These are phyloP conservation scores for Chloroclystis v-ata DNA, from an alignment of 2,888 invertebrate species.

Conservation along the genomic window DNA sequence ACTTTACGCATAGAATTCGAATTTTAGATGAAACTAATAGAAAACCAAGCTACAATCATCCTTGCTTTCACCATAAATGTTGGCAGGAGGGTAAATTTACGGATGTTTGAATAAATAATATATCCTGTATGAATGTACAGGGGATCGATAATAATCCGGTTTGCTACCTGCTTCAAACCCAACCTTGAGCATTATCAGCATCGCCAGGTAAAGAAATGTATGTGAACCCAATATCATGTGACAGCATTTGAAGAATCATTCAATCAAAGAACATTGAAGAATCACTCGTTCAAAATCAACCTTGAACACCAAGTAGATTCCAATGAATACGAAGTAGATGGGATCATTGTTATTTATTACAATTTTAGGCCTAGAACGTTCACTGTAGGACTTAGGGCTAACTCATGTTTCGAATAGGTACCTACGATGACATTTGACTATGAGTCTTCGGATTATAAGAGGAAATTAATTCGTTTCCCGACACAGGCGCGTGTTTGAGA, in stretches of 20 bases:
- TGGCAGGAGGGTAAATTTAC: slow-evolving; percentile 5
- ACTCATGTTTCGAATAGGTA: too few relatives aligned
- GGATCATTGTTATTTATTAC: too few relatives aligned
- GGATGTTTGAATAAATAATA: slow-evolving; percentile 32
- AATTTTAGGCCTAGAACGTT: too few relatives aligned
- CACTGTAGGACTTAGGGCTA: too few relatives aligned
- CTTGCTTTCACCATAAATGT: slow-evolving; percentile 12
- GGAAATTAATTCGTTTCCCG: slow-evolving; percentile 39
- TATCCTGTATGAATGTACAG: slow-evolving; percentile 35
- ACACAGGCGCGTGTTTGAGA: slow-evolving; percentile 33
- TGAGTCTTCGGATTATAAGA: slow-evolving; percentile 33
- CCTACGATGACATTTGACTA: slow-evolving; percentile 5
- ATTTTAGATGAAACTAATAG: neutral
- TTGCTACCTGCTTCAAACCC: slow-evolving; percentile 59
- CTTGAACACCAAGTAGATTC: too few relatives aligned
- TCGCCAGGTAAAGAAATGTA: slow-evolving; percentile 54
- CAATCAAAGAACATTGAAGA: slow-evolving; percentile 30
- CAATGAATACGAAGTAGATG: too few relatives aligned
- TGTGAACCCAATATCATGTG: slow-evolving; percentile 7
- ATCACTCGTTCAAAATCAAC: slow-evolving; percentile 45
- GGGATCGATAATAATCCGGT: slow-evolving; percentile 58
- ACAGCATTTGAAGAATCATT: too few relatives aligned
- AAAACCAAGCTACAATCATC: slow-evolving; percentile 5
- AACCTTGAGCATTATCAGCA: slow-evolving; percentile 52
- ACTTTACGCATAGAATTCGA: neutral